phyloP scores from a whole-genome alignment of 2,113 vertebrate species.

The Triplophysa siluroides region DNA sequence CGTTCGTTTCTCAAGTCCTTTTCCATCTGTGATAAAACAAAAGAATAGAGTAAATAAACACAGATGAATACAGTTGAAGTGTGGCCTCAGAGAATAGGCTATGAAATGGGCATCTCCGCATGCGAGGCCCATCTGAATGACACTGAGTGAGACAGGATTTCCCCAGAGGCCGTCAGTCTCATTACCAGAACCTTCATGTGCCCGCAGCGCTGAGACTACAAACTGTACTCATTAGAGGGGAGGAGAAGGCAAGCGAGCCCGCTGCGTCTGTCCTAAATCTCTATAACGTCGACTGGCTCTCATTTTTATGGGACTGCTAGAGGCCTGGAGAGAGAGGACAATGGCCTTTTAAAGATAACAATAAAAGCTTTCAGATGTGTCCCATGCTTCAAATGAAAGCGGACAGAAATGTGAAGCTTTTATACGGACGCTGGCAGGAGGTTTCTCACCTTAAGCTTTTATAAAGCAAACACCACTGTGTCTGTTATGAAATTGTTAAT shows the following conservation, averaged over 20 bases:
- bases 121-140: conserved; percentile 10
- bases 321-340: conserved; percentile 33
- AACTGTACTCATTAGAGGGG: conserved; percentile 34
- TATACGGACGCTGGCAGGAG: conserved; percentile 41
- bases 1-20: not conserved
- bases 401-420: conserved; percentile 31
- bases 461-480: not conserved
- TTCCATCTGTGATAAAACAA: not conserved
- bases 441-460: conserved; percentile 19
- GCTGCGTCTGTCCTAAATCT: conserved; percentile 43
- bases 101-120: not conserved
- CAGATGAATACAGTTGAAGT: not conserved
- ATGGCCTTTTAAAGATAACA: conserved; percentile 44
- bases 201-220: conserved; percentile 24
- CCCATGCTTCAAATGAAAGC: conserved; percentile 38
- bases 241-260: conserved; percentile 31
- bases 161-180: conserved; percentile 29
- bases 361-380: conserved; percentile 49
- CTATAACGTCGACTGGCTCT: conserved; percentile 26
- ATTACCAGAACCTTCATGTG: conserved; percentile 27
- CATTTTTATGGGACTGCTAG: conserved; percentile 35
- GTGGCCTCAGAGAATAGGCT: conserved; percentile 2
- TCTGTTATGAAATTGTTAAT: not conserved
- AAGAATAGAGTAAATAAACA: not conserved
- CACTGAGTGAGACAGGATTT: conserved; percentile 20